Percentiles rank a stretch among this genome's conserved stretches.
phyloP scores from a whole-genome alignment of 2,113 vertebrate genomes.

The Lagopus leucura region DNA sequence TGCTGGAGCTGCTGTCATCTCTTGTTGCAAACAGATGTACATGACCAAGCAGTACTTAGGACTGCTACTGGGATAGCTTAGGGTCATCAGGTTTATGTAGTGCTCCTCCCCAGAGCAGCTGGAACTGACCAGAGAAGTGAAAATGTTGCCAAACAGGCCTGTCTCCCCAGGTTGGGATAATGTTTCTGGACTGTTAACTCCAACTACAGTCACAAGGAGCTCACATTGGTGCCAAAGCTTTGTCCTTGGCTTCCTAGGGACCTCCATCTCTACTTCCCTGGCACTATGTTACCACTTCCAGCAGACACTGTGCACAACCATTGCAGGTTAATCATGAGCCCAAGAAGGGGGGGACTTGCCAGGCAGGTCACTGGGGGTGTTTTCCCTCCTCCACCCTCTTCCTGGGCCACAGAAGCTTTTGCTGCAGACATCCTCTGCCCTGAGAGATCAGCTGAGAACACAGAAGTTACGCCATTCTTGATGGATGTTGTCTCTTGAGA shows the following conservation, averaged over 20 bases:
- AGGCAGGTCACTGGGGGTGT: neutral
- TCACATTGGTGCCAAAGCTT: accelerated
- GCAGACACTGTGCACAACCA: neutral
- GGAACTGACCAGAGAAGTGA: neutral
- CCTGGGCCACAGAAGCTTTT: neutral
- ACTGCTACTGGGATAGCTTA: neutral
- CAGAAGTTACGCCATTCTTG: neutral
- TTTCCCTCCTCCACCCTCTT: neutral
- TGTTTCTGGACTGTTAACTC: neutral
- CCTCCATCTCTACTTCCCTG: neutral
- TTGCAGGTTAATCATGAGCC: neutral
- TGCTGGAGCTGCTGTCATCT: neutral
- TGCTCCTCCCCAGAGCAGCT: neutral
- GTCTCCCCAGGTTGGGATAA: neutral
- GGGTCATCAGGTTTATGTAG: neutral
- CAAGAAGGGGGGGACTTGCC: neutral
- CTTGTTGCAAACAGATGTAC: neutral
- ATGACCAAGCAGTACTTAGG: neutral
- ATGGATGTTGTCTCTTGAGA: neutral
- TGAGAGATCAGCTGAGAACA: neutral
- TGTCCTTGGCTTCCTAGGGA: neutral
- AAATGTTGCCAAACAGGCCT: neutral
- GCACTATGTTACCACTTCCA: neutral
- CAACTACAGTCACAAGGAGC: neutral
- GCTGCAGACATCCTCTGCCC: neutral